Evolutionary conservation across 2,888 invertebrate species (phyloP), one percentile per base, ranked within the genome.

Genomic region (Rotaria sp.): DNA sequence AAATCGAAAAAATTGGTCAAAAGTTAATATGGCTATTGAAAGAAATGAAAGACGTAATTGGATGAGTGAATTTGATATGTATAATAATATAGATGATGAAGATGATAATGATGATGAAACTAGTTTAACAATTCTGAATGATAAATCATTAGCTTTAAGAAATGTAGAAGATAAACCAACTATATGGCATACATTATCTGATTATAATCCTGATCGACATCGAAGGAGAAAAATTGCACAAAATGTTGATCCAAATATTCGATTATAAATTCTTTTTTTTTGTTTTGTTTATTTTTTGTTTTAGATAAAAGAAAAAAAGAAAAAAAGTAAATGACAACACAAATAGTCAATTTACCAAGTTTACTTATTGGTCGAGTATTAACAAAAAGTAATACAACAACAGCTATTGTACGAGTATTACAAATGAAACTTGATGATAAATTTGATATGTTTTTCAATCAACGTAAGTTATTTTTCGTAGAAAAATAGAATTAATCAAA

Each of bases 51-150:
- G 80, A 80, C 41, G n/a, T 45, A n/a, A 45, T 13, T 80, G 41
- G 41, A 80, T 80, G 80, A 45, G 45, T 80, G 80, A 80, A 80
- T 80, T 80, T 13, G 80, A 80, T 80, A 41, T 80, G 80, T 80
- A 80, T 45, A 45, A 80, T 45, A 80, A 80, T n/a, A 13, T 24
- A 21, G 18, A 18, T 24, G 75, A 80, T 0, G 80, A 80, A 2
- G 80, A 80, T 4, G 45, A 80, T 26, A n/a, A 80, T 26, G n/a
- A n/a, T 41, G 80, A 80, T n/a, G 41, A 41, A 24, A 52, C 52
- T 24, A 52, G 52, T 52, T 52, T 52, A 52, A 52, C 52, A 21
- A 7, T 41, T 4, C 18, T 26, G 0, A 35, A 67, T n/a, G 80
- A 80, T n/a, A 80, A 45, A 45, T 41, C 67, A n/a, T 35, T 67